phyloP scores from a whole-genome alignment of 2,797 vertebrate species.

The Muraenolepis orangiensis region DNA sequence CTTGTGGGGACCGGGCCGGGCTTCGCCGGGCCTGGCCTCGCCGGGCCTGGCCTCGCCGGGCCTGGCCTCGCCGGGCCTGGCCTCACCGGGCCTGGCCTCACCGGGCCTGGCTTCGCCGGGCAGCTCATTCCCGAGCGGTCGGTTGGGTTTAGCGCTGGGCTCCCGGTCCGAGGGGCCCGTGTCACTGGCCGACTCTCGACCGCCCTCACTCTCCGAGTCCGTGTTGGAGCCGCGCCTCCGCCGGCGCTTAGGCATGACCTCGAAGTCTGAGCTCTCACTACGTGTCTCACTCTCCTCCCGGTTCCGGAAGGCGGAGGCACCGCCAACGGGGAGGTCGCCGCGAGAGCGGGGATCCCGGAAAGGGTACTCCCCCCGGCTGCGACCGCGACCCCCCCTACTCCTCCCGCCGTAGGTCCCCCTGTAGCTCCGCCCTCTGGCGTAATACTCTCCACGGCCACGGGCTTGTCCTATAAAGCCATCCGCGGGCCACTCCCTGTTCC shows the following conservation, averaged over 20 bases:
- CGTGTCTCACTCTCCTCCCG: slow-evolving; percentile 96
- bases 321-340: slow-evolving; percentile 71
- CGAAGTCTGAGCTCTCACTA: slow-evolving; percentile 98
- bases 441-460: slow-evolving; percentile 95
- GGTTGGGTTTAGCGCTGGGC: slow-evolving; percentile 76
- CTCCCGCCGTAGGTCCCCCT: slow-evolving; percentile 91
- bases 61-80: slow-evolving; percentile 58
- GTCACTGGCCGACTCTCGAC: slow-evolving; percentile 90
- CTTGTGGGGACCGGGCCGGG: slow-evolving; percentile 56
- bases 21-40: slow-evolving; percentile 64
- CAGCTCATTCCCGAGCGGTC: slow-evolving; percentile 69
- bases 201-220: slow-evolving; percentile 93
- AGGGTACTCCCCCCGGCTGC: slow-evolving; percentile 87
- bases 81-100: slow-evolving; percentile 66
- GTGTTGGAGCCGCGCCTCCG: slow-evolving; percentile 93
- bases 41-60: slow-evolving; percentile 57
- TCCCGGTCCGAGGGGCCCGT: slow-evolving; percentile 92
- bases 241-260: slow-evolving; percentile 91
- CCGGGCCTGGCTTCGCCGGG: slow-evolving; percentile 61
- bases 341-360: slow-evolving; percentile 88
- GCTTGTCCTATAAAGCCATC: slow-evolving; percentile 91
- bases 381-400: slow-evolving; percentile 82
- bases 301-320: slow-evolving; percentile 78
- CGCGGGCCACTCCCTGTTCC: slow-evolving; percentile 80
- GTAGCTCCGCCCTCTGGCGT: slow-evolving; percentile 93